A percentile compares a stretch with the other conserved stretches of the same genome.
Evolutionary conservation across 2,888 invertebrate species (phyloP).

Genomic region (Aplocera efformata): DNA sequence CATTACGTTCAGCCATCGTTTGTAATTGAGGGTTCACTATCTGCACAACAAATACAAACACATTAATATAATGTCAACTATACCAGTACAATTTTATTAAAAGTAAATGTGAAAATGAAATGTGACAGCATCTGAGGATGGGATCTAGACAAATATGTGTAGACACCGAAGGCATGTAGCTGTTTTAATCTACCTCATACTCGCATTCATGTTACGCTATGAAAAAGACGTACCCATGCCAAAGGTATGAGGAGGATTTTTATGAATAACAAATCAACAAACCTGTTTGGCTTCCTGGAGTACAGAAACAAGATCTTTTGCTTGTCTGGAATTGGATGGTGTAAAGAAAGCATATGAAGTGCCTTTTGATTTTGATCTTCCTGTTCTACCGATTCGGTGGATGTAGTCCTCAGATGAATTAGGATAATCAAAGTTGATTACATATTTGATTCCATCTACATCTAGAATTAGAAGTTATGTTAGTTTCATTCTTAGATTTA

Average conservation of each 20-base stretch:
- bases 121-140: constrained; percentile 87
- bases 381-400: constrained; percentile 96
- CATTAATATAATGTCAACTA: not conserved
- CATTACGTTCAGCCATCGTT: constrained; percentile 86
- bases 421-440: constrained; percentile 98
- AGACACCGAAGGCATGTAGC: constrained; percentile 91
- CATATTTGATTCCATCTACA: constrained; percentile 97
- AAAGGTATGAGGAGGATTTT: constrained; percentile 89
- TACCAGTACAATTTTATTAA: not conserved
- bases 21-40: constrained; percentile 92
- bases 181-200: constrained; percentile 84
- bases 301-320: constrained; percentile 92
- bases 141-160: constrained; percentile 86
- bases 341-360: constrained; percentile 98
- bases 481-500: constrained; percentile 14
- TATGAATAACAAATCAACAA: too few relatives aligned
- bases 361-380: constrained; percentile 91
- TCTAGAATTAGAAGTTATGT: constrained; percentile 79
- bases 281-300: constrained; percentile 94
- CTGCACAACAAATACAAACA: constrained; percentile 56
- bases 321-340: constrained; percentile 91
- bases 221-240: constrained; percentile 85
- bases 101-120: constrained; percentile 9
- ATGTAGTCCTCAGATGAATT: constrained; percentile 97
- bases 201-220: constrained; percentile 88